phyloP scores from a whole-genome alignment of 1,140 invertebrate species.

The Oppia nitens region DNA sequence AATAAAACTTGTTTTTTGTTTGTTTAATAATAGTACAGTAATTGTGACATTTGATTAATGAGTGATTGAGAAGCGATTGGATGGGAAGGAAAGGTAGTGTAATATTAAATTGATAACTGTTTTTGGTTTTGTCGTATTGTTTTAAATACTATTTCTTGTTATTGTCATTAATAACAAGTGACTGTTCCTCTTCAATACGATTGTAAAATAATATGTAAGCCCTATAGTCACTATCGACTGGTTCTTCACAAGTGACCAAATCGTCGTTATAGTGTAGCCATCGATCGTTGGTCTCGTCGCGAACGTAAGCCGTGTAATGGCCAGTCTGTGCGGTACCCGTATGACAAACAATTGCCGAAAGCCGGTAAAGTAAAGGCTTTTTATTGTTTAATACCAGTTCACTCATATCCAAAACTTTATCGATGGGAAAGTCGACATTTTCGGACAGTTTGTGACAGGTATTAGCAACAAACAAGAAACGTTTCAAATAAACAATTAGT shows the following conservation, averaged over 20 bases:
- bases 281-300: constrained; percentile 48
- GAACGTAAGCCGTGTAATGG: constrained; percentile 49
- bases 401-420: constrained; percentile 35
- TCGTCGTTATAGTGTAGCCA: constrained; percentile 74
- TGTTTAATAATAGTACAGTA: no score
- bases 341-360: constrained; percentile 51
- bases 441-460: constrained; percentile 49
- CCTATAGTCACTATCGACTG: constrained; percentile 43
- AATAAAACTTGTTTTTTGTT: no score
- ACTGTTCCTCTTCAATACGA: constrained; percentile 32
- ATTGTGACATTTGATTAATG: no score
- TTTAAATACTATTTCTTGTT: no score
- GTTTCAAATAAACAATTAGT: constrained; percentile 51
- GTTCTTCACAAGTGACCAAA: constrained; percentile 37
- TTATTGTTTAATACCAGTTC: constrained; percentile 29
- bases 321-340: constrained; percentile 47
- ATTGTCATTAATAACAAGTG: no score
- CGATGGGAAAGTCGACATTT: constrained; percentile 44
- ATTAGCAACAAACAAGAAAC: constrained; percentile 50
- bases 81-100: no score
- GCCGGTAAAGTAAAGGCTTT: constrained; percentile 36
- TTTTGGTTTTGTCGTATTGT: no score
- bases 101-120: no score
- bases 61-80: no score
- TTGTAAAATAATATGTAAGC: constrained; percentile 50